Evolutionary conservation across 2,888 invertebrate species (phyloP), one percentile per base, ranked within the genome.

Genomic region (Machimus atricapillus): DNA sequence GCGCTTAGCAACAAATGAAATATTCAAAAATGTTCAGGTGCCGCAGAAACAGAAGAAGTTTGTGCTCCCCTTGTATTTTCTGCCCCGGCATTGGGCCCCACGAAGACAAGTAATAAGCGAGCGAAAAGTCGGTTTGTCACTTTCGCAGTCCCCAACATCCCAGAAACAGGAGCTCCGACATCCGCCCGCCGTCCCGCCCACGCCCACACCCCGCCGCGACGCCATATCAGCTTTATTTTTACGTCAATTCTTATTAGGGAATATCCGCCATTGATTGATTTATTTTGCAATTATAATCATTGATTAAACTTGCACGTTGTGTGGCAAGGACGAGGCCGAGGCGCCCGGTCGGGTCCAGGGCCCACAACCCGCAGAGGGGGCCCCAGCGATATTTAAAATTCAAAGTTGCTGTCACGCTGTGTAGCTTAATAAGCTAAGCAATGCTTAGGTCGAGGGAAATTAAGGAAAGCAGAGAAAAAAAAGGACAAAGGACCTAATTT

Each of bases 261-360:
- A 89, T 89, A 89, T 89, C 89, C 89, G 88, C 89, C 89, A 90
- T 89, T 89, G 89, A 90, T 90, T 90, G 90, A 89, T 89, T 90
- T 90, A 89, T 89, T 89, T 89, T 89, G 89, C 89, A 89, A 89
- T 89, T 89, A 89, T 89, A 89, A 89, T 89, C 89, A 89, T 87
- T 88, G 89, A 89, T 87, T 88, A 88, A 77, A 86, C 56, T 77
- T 86, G 77, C 56, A 37, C 46, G 40, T 78, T 37, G 74, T 78
- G 31, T 23, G 37, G 77, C 78, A 86, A 74, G 40, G 66, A 40
- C 66, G 40, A 66, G 40, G 19, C 43, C 23, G 79, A 81, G 87
- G 58, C 86, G 58, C 85, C 87, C 34, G 86, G 83, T 83, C 81
- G 86, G 56, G 87, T 78, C 86, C 88, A 88, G 87, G 87, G 86